Evolutionary conservation across 2,113 vertebrate species (phyloP), one percentile per base, ranked within the genome.

Genomic region (Petrocephalus zakoni): DNA sequence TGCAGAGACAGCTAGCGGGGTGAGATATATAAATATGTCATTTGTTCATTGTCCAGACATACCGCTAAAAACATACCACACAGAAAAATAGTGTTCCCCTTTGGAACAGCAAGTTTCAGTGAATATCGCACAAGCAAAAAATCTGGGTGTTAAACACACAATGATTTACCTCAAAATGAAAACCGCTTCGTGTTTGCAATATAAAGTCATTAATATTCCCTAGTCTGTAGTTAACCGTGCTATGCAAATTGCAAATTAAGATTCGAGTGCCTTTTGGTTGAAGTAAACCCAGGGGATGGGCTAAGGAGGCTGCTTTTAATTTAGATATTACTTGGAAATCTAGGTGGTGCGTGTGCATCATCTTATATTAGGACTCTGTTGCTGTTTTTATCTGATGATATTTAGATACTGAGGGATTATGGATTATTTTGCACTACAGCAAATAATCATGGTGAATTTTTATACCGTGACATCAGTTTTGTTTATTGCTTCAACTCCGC

Each of bases 181-280:
- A 68, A 37, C 29, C 34, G 68, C 29, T 25, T 72, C 11, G 15
- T 37, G 68, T 37, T 75, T 5, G 29, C 29, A 75, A 37, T 37
- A 37, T 37, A 78, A 78, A 78, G 1, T 29, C 34, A 29, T 78
- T 78, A 19, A 78, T 42, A 78, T 78, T 78, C 72, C 72, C 72
- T 42, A 17, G 72, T 78, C 72, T 78, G 17, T 78, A 78, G 72
- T 78, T 78, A 78, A 78, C 72, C 2, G 5, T 78, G 72, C 42
- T 78, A 42, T 78, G 72, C 72, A 78, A 68, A 37, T 78, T 78
- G 72, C 29, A 78, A 78, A 78, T 78, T 42, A 78, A 78, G 37
- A 78, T 19, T 78, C 13, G 4, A 37, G 61, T 68, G 61, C 61
- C 25, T 68, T 68, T 68, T 68, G 61, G 61, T 68, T 68, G n/a